Percentiles rank a stretch among this genome's conserved stretches.
Conservation (phyloP, 2,113 vertebrate genomes). For the Narcine bancroftii region DNA sequence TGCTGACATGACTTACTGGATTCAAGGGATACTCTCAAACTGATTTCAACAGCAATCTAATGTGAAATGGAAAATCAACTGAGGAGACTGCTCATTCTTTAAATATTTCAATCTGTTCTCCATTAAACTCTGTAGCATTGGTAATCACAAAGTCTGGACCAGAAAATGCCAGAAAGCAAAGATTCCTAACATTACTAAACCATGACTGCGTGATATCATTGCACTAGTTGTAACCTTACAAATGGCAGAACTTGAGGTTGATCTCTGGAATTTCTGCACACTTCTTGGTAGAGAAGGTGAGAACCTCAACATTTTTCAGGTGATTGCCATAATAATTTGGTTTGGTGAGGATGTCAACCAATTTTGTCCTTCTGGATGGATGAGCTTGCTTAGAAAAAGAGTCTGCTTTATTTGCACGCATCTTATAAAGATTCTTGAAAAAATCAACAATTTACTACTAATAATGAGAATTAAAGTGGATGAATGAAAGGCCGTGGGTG, state of each 20-base stretch:
- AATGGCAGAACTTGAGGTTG: neutral
- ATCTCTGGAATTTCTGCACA: neutral
- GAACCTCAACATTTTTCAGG: neutral
- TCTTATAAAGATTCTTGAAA: neutral
- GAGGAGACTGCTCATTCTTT: too few species aligned
- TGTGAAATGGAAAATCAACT: too few species aligned
- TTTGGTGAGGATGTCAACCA: neutral
- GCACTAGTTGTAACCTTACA: neutral
- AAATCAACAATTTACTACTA: neutral
- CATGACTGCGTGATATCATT: neutral
- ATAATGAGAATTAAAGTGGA: neutral
- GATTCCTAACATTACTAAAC: neutral
- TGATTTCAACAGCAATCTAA: too few species aligned
- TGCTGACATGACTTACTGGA: too few species aligned
- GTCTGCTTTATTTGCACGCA: neutral
- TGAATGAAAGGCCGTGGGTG: too few species aligned
- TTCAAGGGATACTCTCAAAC: too few species aligned
- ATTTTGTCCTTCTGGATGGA: neutral
- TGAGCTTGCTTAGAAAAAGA: neutral
- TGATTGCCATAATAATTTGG: neutral
- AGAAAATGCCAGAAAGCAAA: neutral
- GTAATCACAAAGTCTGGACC: too few species aligned
- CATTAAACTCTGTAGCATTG: too few species aligned
- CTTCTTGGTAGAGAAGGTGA: neutral
- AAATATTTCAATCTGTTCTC: too few species aligned